Evolutionary conservation across 2,113 vertebrate genomes (phyloP), one percentile per base, ranked within the genome.

Genomic region (Lepisosteus osseus): DNA sequence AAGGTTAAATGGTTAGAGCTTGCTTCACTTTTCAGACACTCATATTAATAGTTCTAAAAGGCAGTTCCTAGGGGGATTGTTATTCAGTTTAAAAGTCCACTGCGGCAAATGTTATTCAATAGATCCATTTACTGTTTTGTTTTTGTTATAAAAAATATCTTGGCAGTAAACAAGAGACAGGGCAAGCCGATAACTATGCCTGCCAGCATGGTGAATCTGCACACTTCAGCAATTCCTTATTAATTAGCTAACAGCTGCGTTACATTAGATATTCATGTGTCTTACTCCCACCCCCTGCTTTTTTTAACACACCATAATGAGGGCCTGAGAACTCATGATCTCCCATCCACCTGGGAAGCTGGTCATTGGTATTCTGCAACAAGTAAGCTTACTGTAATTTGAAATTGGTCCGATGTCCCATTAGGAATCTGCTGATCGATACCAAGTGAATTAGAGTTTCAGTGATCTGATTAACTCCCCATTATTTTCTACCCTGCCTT

Each of bases 391-490:
- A 95, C 94, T 94, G 94, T 95, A 95, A 95, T 91, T 93, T 92
- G 88, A 94, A 95, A 94, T 90, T 90, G 90, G 86, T 94, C 92
- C 91, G 89, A 90, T 45, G 87, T 94, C 93, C 91, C 93, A 96
- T 95, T 97, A 96, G 93, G 90, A 94, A 94, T 94, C 90, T 84
- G 87, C 76, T 78, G 88, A 97, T 98, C 96, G 90, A 98, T 98
- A 95, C 67, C 86, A 90, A 95, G 92, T 96, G 94, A 97, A 95
- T 97, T 94, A 97, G 93, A 95, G 93, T 94, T 93, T 89, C 88
- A 81, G 93, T 97, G 95, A 98, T 97, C 95, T 94, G 93, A 96
- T 97, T 97, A 97, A 96, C 95, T 97, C 94, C 94, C 92, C 91
- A 95, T 97, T 96, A 96, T 95, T 96, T 95, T 93, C 94, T 93